phyloP scores from a whole-genome alignment of 2,888 invertebrate genomes.

The Chrysopilus asiliformis region DNA sequence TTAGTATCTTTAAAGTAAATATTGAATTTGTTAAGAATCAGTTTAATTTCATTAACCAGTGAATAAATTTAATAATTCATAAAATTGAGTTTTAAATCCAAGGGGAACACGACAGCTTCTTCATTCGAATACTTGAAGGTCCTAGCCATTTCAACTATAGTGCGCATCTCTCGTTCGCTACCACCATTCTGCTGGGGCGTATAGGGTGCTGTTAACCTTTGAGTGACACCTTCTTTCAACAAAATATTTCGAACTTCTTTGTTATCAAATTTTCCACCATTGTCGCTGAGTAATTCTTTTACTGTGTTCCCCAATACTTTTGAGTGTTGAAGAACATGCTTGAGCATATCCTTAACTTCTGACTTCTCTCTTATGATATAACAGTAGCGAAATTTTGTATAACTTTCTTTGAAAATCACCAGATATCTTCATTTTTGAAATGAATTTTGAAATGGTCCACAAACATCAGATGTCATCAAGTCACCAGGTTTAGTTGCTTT shows the following conservation, averaged over 20 bases:
- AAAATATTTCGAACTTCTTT: background rate
- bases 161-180: constrained; percentile 17
- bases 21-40: too few species aligned
- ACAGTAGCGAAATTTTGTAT: background rate
- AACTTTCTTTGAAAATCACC: background rate
- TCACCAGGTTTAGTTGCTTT: background rate
- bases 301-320: background rate
- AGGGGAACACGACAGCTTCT: too few species aligned
- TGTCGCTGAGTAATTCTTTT: background rate
- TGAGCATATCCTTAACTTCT: background rate
- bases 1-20: too few species aligned
- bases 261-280: background rate
- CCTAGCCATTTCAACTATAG: constrained; percentile 17
- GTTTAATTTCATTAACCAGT: too few species aligned
- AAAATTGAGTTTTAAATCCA: too few species aligned
- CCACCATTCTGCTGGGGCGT: constrained; percentile 19
- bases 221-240: too few species aligned
- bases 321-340: background rate
- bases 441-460: background rate
- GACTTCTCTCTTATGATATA: background rate
- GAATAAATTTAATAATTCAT: too few species aligned
- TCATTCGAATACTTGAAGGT: constrained; percentile 4
- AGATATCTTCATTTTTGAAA: background rate
- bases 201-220: constrained; percentile 7
- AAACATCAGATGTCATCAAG: background rate